These are phyloP conservation scores for Otolemur crassicaudatus DNA, from an alignment of 2,797 vertebrate genomes.

Conservation along the genomic window DNA sequence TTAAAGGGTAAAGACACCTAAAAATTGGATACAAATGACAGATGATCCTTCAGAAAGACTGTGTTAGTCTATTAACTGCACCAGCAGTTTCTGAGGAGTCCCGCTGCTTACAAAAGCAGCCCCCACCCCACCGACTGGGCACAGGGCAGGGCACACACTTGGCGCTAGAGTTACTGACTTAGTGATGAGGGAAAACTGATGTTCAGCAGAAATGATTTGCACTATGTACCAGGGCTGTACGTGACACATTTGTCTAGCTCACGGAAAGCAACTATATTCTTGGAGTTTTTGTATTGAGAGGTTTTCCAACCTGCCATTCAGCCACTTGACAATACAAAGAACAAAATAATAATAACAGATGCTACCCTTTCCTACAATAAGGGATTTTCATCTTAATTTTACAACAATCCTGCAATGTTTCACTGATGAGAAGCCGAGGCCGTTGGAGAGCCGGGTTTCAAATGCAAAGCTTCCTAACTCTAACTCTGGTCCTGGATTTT, in stretches of 20 bases:
- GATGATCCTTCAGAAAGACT: neutral
- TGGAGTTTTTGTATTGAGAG: too few relatives aligned
- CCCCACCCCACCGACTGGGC: neutral
- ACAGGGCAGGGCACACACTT: neutral
- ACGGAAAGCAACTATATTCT: neutral
- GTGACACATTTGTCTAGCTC: neutral
- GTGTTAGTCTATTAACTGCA: neutral
- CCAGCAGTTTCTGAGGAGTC: neutral
- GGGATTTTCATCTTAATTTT: neutral
- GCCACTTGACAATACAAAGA: neutral
- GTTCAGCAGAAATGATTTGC: neutral
- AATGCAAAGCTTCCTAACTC: rapidly evolving
- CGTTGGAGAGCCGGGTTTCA: rapidly evolving
- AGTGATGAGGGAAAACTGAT: neutral
- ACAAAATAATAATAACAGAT: neutral
- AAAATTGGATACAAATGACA: neutral
- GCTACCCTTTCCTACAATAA: rapidly evolving
- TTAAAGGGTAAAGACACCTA: neutral
- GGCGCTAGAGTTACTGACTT: neutral
- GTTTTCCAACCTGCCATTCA: neutral
- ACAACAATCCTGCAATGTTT: neutral
- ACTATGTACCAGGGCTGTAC: rapidly evolving
- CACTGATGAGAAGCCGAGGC: neutral
- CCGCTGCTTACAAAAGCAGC: neutral
- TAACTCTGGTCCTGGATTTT: neutral